Base-by-base conservation (phyloP, 2,113 vertebrate genomes). In the Rhynchopsitta pachyrhyncha region DNA sequence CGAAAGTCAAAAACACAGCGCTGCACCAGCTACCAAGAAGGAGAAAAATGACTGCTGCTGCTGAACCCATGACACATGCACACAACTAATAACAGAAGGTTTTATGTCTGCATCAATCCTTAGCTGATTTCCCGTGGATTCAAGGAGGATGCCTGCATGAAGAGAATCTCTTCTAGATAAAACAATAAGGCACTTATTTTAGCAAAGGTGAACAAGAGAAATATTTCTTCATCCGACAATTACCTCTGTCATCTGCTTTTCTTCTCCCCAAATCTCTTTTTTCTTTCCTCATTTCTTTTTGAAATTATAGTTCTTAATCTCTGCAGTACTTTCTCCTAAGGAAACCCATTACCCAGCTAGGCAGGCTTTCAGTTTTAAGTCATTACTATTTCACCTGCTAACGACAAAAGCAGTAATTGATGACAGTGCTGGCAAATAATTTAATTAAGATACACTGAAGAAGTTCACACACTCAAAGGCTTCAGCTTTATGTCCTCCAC, bases 61-160 rank as follows among this genome's bases (percentile, higher is more conserved):
- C 42, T 42, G 42, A 42, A 42, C 42, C 42, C 42, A 42, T 7
- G 42, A 42, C 42, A 42, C 42, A 42, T 0, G 11, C 8, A 33
- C 31, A 15, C 44, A 19, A 4, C 11, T 8, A 27, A 50, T 7
- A 39, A 7, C 0, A 3, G 6, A 28, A n/a, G 37, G 11, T 49
- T 44, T 50, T 50, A 14, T 1, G 4, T 29, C 55, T 42, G 59
- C 46, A 10, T 17, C 52, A 31, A 33, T 29, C 52, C 35, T 13
- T 20, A 27, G 75, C 49, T 7, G 16, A 42, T 13, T 49, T 28
- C 60, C 35, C 13, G 1, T 0, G 3, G 50, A 27, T 35, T 12
- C 25, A 27, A 39, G 10, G 2, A 20, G 23, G 28, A 55, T 23
- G 6, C 17, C 16, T 46, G 28, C 64, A 44, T 1, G 4, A 59